A percentile compares a stretch with the other conserved stretches of the same genome.
Evolutionary conservation across 2,797 vertebrate genomes (phyloP).

Genomic region (Carapus acus): DNA sequence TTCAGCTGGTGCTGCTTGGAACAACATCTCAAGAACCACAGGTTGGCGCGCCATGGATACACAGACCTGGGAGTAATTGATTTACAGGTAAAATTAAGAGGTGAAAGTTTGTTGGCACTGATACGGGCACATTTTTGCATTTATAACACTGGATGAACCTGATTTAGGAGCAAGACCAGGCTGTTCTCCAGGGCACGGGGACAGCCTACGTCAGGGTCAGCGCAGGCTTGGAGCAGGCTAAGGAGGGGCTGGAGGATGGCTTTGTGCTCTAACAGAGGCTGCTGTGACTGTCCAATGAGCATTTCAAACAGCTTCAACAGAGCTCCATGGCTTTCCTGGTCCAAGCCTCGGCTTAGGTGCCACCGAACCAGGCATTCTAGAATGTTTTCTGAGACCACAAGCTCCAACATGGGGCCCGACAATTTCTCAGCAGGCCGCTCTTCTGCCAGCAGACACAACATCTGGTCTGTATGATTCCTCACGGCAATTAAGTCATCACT

Average conservation of each 20-base stretch:
- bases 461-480: constrained; percentile 92
- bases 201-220: constrained; percentile 78
- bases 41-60: constrained; percentile 87
- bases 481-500: constrained; percentile 90
- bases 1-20: constrained; percentile 74
- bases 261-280: constrained; percentile 84
- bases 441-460: constrained; percentile 89
- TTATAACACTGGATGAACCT: constrained; percentile 64
- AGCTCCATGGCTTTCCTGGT: constrained; percentile 77
- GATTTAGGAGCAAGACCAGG: constrained; percentile 92
- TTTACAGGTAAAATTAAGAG: no score
- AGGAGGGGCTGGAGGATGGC: constrained; percentile 83
- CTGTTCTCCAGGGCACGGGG: constrained; percentile 78
- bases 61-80: constrained; percentile 68
- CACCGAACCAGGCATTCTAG: constrained; percentile 84
- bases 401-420: constrained; percentile 83
- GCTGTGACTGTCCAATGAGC: constrained; percentile 89
- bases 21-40: constrained; percentile 85
- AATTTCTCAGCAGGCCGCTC: constrained; percentile 74
- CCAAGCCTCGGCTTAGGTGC: constrained; percentile 80
- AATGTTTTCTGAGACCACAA: constrained; percentile 82
- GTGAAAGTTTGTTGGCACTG: no score
- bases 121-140: no score
- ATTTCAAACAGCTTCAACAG: constrained; percentile 95
- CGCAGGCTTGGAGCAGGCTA: constrained; percentile 80